Base-by-base conservation (phyloP, 2,888 invertebrate genomes). In the Cynaeus angustus region DNA sequence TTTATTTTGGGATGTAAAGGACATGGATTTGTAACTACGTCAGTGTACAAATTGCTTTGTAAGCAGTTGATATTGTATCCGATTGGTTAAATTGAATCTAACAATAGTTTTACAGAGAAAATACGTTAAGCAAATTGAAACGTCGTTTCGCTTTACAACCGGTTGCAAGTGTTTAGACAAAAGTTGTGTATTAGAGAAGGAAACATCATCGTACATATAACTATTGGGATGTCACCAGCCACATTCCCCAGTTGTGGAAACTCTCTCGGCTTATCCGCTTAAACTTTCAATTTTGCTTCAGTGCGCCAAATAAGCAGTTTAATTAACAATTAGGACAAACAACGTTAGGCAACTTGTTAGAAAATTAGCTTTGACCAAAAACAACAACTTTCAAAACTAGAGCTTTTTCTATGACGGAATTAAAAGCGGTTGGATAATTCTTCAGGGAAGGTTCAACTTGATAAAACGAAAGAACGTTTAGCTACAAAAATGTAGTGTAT, bases 231-330 rank as follows among this genome's bases (percentile, higher is more conserved):
- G 41, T 41, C 41, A 41, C 41, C 10, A 41, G 41, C 41, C 41
- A 10, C 41, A 41, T 41, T 33, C 6, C 33, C 10, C 41, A 41
- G 41, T 13, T 41, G 41, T 13, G 21, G 46, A 46, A 46, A 46
- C 16, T 41, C 41, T 43, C 13, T 16, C 21, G 16, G 46, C 46
- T 46, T 46, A 21, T 46, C 21, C 46, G 46, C 21, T 46, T 46
- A 46, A 46, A 46, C 46, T 46, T 46, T 46, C 46, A 46, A 46
- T 46, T 46, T 46, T 46, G 46, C 41, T n/a, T 13, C 41, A 13
- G 13, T 41, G 41, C 12, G 7, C 41, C 41, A 41, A 41, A 41
- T 41, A 41, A 41, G 12, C 41, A 13, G 41, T 10, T 13, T 41
- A 41, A 41, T 12, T 41, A 41, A 13, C 41, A 41, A 41, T 41